A percentile compares a stretch with the other conserved stretches of the same genome.
Evolutionary conservation across 1,140 invertebrate genomes (phyloP).

Genomic region (Thrips palmi): DNA sequence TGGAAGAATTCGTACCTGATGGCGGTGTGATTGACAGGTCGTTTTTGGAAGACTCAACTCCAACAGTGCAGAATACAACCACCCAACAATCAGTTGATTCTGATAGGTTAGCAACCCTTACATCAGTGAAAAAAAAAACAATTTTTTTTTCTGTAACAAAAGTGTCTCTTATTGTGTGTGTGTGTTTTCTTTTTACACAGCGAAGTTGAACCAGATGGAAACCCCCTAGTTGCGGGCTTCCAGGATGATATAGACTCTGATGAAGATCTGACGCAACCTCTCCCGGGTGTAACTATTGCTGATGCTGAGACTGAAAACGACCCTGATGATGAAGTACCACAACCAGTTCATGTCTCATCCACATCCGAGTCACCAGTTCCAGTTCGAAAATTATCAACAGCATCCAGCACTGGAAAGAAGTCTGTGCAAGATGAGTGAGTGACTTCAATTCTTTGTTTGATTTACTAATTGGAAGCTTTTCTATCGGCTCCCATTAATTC

Average conservation of each 20-base stretch:
- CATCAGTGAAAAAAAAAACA: conserved; percentile 7
- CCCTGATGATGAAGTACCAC: neutral
- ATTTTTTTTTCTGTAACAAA: conserved; percentile 1
- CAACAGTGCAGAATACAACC: conserved; percentile 19
- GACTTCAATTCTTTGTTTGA: neutral
- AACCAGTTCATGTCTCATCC: neutral
- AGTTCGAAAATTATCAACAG: neutral
- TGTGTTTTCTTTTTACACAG: conserved; percentile 28
- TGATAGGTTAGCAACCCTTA: conserved; percentile 36
- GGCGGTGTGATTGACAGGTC: conserved; percentile 55
- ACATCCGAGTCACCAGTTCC: neutral
- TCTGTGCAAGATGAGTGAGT: conserved; percentile 1
- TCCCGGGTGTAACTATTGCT: conserved; percentile 4
- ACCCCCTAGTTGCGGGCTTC: conserved; percentile 72
- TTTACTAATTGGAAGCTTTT: neutral
- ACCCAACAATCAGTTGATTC: conserved; percentile 25
- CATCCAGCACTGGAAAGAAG: neutral
- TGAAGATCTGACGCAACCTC: conserved; percentile 22
- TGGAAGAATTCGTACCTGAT: conserved; percentile 77
- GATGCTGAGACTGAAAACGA: neutral
- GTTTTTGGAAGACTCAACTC: conserved; percentile 53
- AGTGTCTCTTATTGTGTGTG: conserved; percentile 5
- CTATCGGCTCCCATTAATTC: neutral
- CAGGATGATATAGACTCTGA: conserved; percentile 71
- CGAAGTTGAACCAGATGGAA: conserved; percentile 51